Conservation (phyloP, 2,888 invertebrate genomes). For the Acleris literana region DNA sequence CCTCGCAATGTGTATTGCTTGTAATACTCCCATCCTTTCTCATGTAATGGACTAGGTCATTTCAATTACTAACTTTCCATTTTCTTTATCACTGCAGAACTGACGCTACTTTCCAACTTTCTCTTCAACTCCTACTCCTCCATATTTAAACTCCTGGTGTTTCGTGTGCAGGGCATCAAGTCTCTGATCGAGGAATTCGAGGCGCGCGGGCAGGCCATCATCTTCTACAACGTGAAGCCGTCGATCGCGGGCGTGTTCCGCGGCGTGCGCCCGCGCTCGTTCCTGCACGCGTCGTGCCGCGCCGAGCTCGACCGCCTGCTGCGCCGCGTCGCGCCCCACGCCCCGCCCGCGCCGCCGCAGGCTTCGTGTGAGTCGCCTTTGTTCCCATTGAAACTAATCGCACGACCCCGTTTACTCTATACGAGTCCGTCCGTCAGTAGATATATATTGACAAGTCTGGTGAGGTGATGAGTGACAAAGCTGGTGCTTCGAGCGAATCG, state of each 20-base stretch:
- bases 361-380: constrained; percentile 26
- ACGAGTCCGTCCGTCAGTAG: too few species aligned
- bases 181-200: constrained; percentile 88
- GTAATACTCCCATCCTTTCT: too few species aligned
- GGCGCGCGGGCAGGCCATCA: constrained; percentile 86
- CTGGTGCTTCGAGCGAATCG: not conserved
- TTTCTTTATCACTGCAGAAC: too few species aligned
- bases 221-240: constrained; percentile 90
- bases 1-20: too few species aligned
- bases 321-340: constrained; percentile 43
- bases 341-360: constrained; percentile 41
- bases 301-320: constrained; percentile 54
- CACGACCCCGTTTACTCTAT: too few species aligned
- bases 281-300: constrained; percentile 73
- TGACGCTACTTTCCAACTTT: too few species aligned
- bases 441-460: too few species aligned
- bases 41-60: too few species aligned
- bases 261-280: constrained; percentile 87
- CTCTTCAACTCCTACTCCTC: too few species aligned
- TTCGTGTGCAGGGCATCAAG: constrained; percentile 84
- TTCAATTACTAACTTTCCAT: too few species aligned
- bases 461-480: too few species aligned
- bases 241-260: constrained; percentile 88
- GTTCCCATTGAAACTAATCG: not conserved
- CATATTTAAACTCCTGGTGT: too few species aligned